Base-by-base conservation (phyloP, 2,888 invertebrate species). In the Idaea dimidiata region DNA sequence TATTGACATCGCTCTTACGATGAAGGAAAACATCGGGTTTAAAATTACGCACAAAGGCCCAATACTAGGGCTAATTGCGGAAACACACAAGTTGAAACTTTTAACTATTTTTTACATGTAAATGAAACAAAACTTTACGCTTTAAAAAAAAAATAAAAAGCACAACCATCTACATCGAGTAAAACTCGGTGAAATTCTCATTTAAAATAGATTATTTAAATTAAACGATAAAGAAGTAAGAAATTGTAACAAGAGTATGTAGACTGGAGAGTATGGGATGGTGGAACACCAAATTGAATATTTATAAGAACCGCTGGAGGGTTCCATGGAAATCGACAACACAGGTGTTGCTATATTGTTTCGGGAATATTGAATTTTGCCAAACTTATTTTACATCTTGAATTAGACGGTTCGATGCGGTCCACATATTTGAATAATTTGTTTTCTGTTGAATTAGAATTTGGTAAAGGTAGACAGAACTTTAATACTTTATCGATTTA, bases 291-390 rank as follows among this genome's bases (percentile, higher is more conserved):
- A 79, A 81, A 84, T 83, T 83, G 84, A 81, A 85, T 84, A 85
- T 84, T 84, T 84, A 85, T 84, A 82, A 74, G 72, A 75, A 70
- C 73, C 73, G 68, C 72, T 66, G 31, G 59, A 65, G 70, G 71
- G 68, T 72, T 70, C 73, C 76, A 82, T 82, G 81, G 77, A 79
- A 81, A 82, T 80, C 76, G 76, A 73, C 75, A 68, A 70, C 72
- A 69, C 86, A 84, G 84, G 84, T 86, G 86, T 81, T 81, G 75
- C 79, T 72, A 81, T 84, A 83, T 84, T 85, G 85, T 85, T 85
- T 83, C 76, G 80, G 80, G 81, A 79, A 87, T 87, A 87, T 87
- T 87, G 86, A 87, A 87, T 87, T 84, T 81, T 72, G 76, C 75
- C 76, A 79, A 76, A 84, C 78, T 85, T 86, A 82, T 83, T 84